These are phyloP conservation scores for Chymomyza procnemis DNA, from an alignment of 2,888 invertebrate genomes.

Conservation along the genomic window DNA sequence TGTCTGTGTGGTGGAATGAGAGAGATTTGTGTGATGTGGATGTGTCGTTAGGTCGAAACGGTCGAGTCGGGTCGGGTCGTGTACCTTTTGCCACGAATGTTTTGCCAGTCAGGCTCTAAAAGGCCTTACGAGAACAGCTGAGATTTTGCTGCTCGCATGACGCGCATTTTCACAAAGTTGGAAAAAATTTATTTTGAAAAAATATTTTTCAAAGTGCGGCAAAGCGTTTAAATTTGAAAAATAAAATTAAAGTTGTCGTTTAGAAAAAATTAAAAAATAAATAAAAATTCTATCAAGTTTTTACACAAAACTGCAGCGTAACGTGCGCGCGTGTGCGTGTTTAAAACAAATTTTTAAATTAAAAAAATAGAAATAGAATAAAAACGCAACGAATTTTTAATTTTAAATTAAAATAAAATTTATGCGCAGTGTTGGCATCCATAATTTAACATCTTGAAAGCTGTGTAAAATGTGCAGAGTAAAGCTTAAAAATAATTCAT, in stretches of 20 bases:
- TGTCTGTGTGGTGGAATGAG: slow-evolving; percentile 70
- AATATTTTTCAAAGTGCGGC: slow-evolving; percentile 40
- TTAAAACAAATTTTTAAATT: not conserved
- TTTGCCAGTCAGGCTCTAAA: slow-evolving; percentile 80
- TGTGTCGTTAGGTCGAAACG: slow-evolving; percentile 80
- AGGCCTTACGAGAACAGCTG: slow-evolving; percentile 79
- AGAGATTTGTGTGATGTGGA: slow-evolving; percentile 79
- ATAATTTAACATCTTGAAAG: slow-evolving; percentile 17
- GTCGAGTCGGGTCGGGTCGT: slow-evolving; percentile 80
- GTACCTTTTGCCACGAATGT: slow-evolving; percentile 80
- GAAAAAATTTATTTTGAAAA: slow-evolving; percentile 38
- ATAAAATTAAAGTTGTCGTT: slow-evolving; percentile 31
- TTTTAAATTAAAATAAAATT: slow-evolving; percentile 5
- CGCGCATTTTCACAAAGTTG: slow-evolving; percentile 70
- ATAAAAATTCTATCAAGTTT: slow-evolving; percentile 1
- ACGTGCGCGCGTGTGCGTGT: slow-evolving; percentile 23
- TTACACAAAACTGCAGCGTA: not conserved
- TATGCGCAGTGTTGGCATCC: slow-evolving; percentile 26
- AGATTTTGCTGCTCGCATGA: slow-evolving; percentile 78
- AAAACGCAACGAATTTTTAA: slow-evolving; percentile 17
- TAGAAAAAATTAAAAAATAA: slow-evolving; percentile 1
- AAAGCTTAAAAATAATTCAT: slow-evolving; percentile 31
- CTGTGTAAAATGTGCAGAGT: slow-evolving; percentile 40
- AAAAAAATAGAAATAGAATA: too few species aligned
- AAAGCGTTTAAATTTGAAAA: slow-evolving; percentile 34